A percentile compares a stretch with the other conserved stretches of the same genome.
phyloP scores from a whole-genome alignment of 2,888 invertebrate genomes.

The Phengaris arion region DNA sequence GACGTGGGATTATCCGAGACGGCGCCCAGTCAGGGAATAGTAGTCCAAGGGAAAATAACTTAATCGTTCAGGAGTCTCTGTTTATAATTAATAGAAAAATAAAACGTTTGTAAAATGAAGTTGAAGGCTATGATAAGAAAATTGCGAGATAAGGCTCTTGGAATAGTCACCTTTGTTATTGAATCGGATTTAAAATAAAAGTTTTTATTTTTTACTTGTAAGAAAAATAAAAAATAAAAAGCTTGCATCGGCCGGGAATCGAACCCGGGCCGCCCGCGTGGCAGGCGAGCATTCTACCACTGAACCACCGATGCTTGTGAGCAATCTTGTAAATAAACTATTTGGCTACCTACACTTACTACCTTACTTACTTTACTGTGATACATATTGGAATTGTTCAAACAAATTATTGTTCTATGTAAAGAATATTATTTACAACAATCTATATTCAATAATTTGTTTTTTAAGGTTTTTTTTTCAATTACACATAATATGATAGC shows the following conservation, averaged over 20 bases:
- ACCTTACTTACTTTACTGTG: too few species aligned
- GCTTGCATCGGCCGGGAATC: conserved; percentile 73
- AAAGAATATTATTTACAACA: too few species aligned
- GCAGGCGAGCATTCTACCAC: conserved; percentile 81
- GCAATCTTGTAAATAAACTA: accelerated
- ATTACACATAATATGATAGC: too few species aligned
- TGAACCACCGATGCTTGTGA: conserved; percentile 77
- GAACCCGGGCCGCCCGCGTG: conserved; percentile 80
- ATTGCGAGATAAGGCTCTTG: neutral
- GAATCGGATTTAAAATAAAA: too few species aligned
- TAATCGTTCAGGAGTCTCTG: conserved; percentile 38
- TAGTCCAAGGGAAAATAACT: conserved; percentile 41
- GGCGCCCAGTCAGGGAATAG: conserved; percentile 41
- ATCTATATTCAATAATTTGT: too few species aligned
- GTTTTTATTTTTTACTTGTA: too few species aligned
- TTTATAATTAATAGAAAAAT: neutral
- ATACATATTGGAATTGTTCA: too few species aligned
- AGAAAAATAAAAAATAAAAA: too few species aligned
- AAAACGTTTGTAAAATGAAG: neutral
- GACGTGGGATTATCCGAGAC: conserved; percentile 55
- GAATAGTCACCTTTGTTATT: too few species aligned
- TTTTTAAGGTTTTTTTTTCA: too few species aligned
- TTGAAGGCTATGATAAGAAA: neutral
- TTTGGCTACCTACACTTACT: too few species aligned
- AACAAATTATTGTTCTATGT: too few species aligned